These are phyloP conservation scores for Anthonomus grandis DNA, from an alignment of 1,140 invertebrate genomes.

Conservation along the genomic window DNA sequence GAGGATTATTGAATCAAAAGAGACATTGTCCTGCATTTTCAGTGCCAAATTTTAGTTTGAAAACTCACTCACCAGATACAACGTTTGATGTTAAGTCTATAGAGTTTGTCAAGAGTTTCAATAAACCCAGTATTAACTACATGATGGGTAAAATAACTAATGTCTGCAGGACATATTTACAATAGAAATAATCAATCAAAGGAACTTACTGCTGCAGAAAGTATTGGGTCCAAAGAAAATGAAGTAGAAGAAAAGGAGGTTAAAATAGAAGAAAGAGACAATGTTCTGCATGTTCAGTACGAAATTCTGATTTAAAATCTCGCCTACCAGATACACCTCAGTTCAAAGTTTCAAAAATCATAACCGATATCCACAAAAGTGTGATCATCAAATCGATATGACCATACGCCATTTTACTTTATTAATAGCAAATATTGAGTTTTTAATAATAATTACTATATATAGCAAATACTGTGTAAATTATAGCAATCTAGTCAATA, in stretches of 20 bases:
- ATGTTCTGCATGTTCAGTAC: constrained; percentile 64
- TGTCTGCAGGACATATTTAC: constrained; percentile 74
- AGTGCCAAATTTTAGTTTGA: constrained; percentile 73
- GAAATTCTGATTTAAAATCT: constrained; percentile 47
- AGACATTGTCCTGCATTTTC: constrained; percentile 65
- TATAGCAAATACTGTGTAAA: no score
- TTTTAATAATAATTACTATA: no score
- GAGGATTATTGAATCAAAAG: constrained; percentile 45
- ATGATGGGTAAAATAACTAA: constrained; percentile 54
- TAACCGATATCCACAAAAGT: constrained; percentile 53
- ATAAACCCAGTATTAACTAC: constrained; percentile 54
- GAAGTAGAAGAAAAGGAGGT: constrained; percentile 16
- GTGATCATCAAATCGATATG: no score
- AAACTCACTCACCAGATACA: constrained; percentile 66
- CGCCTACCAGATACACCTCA: constrained; percentile 43
- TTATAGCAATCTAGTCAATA: no score
- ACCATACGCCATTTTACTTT: no score
- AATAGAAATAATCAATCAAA: constrained; percentile 54
- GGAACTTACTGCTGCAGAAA: constrained; percentile 26
- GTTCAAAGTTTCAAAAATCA: constrained; percentile 52
- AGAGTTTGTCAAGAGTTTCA: constrained; percentile 76
- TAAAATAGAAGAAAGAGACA: constrained; percentile 49
- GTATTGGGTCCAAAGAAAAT: constrained; percentile 27
- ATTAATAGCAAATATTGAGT: no score
- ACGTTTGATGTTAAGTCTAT: constrained; percentile 64